These are phyloP conservation scores for Rhea americana DNA, from an alignment of 2,113 vertebrate genomes.

Conservation along the genomic window DNA sequence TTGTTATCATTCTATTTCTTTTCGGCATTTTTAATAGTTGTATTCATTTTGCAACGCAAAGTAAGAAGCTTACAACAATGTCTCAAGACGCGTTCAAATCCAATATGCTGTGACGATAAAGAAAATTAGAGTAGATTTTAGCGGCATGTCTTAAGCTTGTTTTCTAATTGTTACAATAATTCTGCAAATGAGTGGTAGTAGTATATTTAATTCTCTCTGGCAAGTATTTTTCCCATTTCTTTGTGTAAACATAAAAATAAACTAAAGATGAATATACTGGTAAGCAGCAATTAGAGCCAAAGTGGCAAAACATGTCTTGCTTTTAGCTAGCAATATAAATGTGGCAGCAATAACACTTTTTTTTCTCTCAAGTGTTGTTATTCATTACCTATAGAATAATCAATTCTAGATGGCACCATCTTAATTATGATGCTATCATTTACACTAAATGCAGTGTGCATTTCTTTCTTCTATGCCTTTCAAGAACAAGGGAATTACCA, in stretches of 20 bases:
- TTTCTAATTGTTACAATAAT: slow-evolving; percentile 19
- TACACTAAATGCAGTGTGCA: background rate
- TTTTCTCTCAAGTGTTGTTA: background rate
- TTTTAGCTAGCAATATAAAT: background rate
- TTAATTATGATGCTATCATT: slow-evolving; percentile 13
- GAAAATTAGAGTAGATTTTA: slow-evolving; percentile 25
- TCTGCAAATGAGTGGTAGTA: background rate
- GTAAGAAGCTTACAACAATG: background rate
- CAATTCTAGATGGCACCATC: background rate
- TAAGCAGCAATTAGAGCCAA: slow-evolving; percentile 8
- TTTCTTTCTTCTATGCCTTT: background rate
- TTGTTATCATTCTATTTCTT: background rate
- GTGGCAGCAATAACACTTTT: background rate
- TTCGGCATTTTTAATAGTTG: background rate
- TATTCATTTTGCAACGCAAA: background rate
- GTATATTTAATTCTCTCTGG: slow-evolving; percentile 8
- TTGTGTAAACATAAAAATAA: slow-evolving; percentile 29
- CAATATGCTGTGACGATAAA: background rate
- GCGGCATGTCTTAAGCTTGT: background rate
- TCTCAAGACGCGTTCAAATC: background rate
- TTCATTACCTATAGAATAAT: slow-evolving; percentile 30
- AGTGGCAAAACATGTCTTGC: background rate
- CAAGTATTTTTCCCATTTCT: background rate
- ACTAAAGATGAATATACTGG: background rate
- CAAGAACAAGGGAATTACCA: slow-evolving; percentile 15